phyloP scores from a whole-genome alignment of 1,140 invertebrate genomes.

The Drosophila mayri region DNA sequence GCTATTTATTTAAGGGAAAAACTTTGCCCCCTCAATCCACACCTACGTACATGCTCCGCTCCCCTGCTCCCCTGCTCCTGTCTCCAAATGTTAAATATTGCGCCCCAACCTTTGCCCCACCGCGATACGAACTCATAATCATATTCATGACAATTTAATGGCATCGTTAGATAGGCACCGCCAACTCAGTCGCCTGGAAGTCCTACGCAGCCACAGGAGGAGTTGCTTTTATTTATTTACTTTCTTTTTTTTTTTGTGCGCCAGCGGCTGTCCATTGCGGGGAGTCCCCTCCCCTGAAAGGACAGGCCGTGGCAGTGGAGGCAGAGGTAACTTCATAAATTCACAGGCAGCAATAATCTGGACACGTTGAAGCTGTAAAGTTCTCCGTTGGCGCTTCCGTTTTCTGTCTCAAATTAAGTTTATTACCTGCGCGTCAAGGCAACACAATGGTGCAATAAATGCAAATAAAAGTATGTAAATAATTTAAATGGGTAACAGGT shows the following conservation, averaged over 20 bases:
- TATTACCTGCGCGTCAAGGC: slow-evolving; percentile 6
- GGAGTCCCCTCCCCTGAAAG: background rate
- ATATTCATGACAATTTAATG: slow-evolving; percentile 80
- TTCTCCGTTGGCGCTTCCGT: slow-evolving; percentile 1
- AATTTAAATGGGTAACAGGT: background rate
- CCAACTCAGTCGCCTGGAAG: slow-evolving; percentile 41
- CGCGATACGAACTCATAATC: slow-evolving; percentile 47
- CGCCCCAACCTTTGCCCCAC: slow-evolving; percentile 21
- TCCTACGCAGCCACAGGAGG: slow-evolving; percentile 29
- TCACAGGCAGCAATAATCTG: slow-evolving; percentile 10
- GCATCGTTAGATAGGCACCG: slow-evolving; percentile 66
- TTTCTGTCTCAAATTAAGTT: slow-evolving; percentile 15
- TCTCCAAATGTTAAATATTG: slow-evolving; percentile 29
- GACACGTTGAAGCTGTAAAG: slow-evolving; percentile 20
- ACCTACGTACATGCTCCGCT: background rate
- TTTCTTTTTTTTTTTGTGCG: background rate
- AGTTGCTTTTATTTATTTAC: background rate
- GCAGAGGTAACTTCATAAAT: slow-evolving; percentile 5
- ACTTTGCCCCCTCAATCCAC: slow-evolving; percentile 3
- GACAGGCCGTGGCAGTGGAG: background rate
- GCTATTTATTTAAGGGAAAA: slow-evolving; percentile 54
- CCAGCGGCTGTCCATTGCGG: slow-evolving; percentile 1
- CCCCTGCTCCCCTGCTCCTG: background rate
- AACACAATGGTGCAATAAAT: background rate
- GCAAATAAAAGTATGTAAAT: background rate